Base-by-base conservation (phyloP, 2,113 vertebrate genomes). In the Microtus ochrogaster region DNA sequence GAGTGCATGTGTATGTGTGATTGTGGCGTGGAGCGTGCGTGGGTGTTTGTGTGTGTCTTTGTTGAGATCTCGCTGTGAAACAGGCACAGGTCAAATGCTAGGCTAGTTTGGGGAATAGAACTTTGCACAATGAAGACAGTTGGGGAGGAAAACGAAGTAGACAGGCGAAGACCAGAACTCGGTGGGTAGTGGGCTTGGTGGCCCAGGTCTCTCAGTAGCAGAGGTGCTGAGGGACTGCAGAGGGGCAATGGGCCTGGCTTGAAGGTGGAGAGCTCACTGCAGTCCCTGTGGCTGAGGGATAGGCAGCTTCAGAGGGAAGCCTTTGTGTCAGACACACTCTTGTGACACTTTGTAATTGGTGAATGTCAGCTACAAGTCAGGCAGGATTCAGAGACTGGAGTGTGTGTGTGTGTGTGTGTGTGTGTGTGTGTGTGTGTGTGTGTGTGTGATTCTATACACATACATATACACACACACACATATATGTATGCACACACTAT, bases 251-350 rank as follows among this genome's bases (percentile, higher is more conserved):
- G 44, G 1, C 36, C 49, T 2, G 0, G 22, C 36, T 44, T 44
- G 36, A 4, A 2, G 1, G 10, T 28, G 1, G 1, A 10, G 73
- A 41, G 9, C 58, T 79, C 72, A 21, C 30, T 11, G 33, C 61
- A 26, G 52, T 7, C 41, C 21, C 22, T 11, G 52, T 13, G 70
- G 66, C 63, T 4, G 3, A 4, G 52, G 5, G n/a, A 12, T 28
- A 33, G 36, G 0, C 13, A 1, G 14, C 52, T 66, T 5, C 39
- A 0, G 2, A 8, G 33, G 22, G 39, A 19, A 4, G 16, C 33
- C 68, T 89, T 33, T 3, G 24, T 30, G 24, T 44, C 74, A 14
- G 76, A 21, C 70, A 49, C 76, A 36, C 49, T 58, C n/a, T 8
- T 8, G 13, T 47, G 79, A 24, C 65, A 47, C 55, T 66, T 66